phyloP scores from a whole-genome alignment of 2,797 vertebrate genomes.

The Siniperca undulata region DNA sequence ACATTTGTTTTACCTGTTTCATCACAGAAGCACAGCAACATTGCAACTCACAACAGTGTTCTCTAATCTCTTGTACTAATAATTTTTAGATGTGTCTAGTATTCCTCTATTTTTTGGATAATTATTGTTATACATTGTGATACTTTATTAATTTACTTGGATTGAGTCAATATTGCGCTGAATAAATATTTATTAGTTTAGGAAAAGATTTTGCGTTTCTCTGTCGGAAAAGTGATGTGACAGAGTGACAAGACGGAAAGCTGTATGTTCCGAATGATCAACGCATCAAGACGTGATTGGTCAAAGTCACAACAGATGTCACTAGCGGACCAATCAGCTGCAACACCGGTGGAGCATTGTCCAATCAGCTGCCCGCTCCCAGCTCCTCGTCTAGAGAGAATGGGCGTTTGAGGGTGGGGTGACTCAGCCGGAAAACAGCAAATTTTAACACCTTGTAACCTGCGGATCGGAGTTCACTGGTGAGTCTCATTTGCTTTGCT shows the following conservation, averaged over 20 bases:
- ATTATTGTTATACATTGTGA: background rate
- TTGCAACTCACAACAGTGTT: background rate
- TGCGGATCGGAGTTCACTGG: conserved; percentile 74
- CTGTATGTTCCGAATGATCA: conserved; percentile 59
- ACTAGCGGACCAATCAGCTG: conserved; percentile 45
- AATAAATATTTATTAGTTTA: background rate
- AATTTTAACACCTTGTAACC: conserved; percentile 72
- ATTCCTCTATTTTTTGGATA: background rate
- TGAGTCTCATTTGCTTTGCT: conserved; percentile 70
- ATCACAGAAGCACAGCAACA: background rate
- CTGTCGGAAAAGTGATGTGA: conserved; percentile 31
- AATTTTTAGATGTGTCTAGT: background rate
- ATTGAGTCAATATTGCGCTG: background rate
- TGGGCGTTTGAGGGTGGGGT: conserved; percentile 83
- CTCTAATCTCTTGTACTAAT: background rate
- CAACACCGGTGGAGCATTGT: conserved; percentile 9
- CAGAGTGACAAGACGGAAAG: conserved; percentile 35
- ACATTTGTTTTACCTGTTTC: background rate
- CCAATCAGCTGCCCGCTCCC: conserved; percentile 64
- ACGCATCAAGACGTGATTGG: conserved; percentile 77
- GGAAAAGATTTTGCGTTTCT: background rate
- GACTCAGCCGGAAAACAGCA: conserved; percentile 82
- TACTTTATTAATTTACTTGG: background rate
- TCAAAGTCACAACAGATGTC: conserved; percentile 51
- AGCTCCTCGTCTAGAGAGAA: conserved; percentile 36